phyloP scores from a whole-genome alignment of 2,113 vertebrate species.

The Stegastes partitus region DNA sequence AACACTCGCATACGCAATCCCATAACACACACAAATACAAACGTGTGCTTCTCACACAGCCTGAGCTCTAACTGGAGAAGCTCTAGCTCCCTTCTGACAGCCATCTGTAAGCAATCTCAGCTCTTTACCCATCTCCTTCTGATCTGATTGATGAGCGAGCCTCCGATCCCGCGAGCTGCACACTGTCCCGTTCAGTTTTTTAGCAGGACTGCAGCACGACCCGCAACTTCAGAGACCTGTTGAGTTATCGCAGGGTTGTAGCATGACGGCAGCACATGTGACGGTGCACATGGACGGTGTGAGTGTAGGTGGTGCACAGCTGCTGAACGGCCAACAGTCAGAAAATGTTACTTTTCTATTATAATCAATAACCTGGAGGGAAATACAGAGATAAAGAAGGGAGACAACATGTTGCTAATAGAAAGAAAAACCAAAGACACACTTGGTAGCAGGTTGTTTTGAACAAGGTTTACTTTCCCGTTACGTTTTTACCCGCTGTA shows the following conservation, averaged over 20 bases:
- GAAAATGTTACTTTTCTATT: too few relatives aligned
- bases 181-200: conserved; percentile 45
- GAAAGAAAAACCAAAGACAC: too few relatives aligned
- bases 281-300: too few relatives aligned
- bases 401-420: too few relatives aligned
- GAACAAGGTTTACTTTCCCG: too few relatives aligned
- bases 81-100: conserved; percentile 57
- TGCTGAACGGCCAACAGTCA: too few relatives aligned
- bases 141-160: conserved; percentile 67
- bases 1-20: not conserved
- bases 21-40: not conserved
- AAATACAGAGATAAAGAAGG: too few relatives aligned
- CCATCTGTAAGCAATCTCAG: conserved; percentile 86
- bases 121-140: conserved; percentile 69
- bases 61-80: conserved; percentile 45
- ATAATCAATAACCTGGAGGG: too few relatives aligned
- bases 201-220: conserved; percentile 3
- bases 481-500: too few relatives aligned
- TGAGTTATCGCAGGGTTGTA: conserved; percentile 5
- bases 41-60: not conserved
- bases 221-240: conserved; percentile 22
- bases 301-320: too few relatives aligned
- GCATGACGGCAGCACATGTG: not conserved
- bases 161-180: conserved; percentile 40
- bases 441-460: too few relatives aligned